Base-by-base conservation (phyloP, 2,888 invertebrate species). In the Rhamphomyia laevipes region DNA sequence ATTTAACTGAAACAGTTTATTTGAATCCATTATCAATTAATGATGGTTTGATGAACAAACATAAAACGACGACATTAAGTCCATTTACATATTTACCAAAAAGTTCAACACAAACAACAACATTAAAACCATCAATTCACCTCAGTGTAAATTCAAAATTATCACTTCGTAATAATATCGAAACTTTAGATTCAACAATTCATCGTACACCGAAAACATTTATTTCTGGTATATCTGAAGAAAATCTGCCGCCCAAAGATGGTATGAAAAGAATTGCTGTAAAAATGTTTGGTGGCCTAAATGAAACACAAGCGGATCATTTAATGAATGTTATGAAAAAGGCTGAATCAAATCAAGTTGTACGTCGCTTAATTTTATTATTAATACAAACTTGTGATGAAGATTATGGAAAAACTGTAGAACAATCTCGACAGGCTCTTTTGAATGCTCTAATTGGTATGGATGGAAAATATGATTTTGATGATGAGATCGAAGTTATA, bases 251-350 rank as follows among this genome's bases (percentile, higher is more conserved):
- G n/a, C 78, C 81, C 37, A 76, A 78, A 50, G 77, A 78, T 47
- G 79, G 80, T 2, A 77, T 83, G 43, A 78, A 78, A 40, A 75
- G 78, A 58, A 81, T 81, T 57, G 83, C 87, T 1, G 82, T 86
- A 58, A 79, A 84, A 67, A 80, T 88, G 58, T 82, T 88, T 63
- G 82, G 81, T 1, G 81, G 80, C 16, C 73, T 87, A 53, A 87
- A 88, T 59, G 81, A 82, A 11, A 81, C 84, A 0, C 84, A 86
- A 52, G 78, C 82, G 1, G 75, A 80, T 52, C 84, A 84, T 56
- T 72, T 89, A 48, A 79, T 86, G 75, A 78, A 80, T 52, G 84
- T 86, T 37, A 88, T 89, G 87, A 82, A 84, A 61, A 84, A 86
- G 63, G 87, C 87, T 0, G 82, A 82, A 57, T 80, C 78, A 56